phyloP scores from a whole-genome alignment of 2,113 vertebrate species.

The Calidris pugnax region DNA sequence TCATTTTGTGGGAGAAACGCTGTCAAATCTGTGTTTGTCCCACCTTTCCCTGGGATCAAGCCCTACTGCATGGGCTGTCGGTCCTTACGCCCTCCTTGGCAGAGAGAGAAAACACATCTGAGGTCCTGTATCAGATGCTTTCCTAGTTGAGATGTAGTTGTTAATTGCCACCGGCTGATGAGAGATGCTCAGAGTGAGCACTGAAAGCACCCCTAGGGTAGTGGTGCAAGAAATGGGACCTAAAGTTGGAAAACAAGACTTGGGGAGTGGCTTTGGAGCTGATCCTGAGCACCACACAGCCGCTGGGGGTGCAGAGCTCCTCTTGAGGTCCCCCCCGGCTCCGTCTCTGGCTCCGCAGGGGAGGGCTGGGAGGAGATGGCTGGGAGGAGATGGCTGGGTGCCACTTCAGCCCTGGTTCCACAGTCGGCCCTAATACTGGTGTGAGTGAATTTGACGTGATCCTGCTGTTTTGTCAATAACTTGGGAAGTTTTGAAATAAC shows the following conservation, averaged over 20 bases:
- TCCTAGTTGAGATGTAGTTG: not conserved
- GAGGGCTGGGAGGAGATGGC: not conserved
- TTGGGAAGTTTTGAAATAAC: conserved; percentile 21
- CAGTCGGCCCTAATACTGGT: not conserved
- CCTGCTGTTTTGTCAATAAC: conserved; percentile 31
- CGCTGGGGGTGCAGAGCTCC: not conserved
- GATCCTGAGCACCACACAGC: fast-evolving
- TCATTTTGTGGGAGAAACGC: not conserved
- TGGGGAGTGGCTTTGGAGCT: not conserved
- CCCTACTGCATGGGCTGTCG: not conserved
- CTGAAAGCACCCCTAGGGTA: fast-evolving
- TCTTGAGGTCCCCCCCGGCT: not conserved
- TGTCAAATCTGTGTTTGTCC: not conserved
- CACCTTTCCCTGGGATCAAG: not conserved
- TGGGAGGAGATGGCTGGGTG: not conserved
- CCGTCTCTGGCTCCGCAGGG: not conserved
- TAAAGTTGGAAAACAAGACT: not conserved
- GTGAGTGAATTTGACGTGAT: not conserved
- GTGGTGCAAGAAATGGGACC: not conserved
- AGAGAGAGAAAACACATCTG: not conserved
- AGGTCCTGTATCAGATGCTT: not conserved
- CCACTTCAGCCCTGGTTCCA: fast-evolving
- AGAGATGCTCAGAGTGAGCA: not conserved
- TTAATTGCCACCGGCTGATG: not conserved
- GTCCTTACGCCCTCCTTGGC: not conserved